These are phyloP conservation scores for Oxycera nigricornis DNA, from an alignment of 2,888 invertebrate species.

Conservation along the genomic window DNA sequence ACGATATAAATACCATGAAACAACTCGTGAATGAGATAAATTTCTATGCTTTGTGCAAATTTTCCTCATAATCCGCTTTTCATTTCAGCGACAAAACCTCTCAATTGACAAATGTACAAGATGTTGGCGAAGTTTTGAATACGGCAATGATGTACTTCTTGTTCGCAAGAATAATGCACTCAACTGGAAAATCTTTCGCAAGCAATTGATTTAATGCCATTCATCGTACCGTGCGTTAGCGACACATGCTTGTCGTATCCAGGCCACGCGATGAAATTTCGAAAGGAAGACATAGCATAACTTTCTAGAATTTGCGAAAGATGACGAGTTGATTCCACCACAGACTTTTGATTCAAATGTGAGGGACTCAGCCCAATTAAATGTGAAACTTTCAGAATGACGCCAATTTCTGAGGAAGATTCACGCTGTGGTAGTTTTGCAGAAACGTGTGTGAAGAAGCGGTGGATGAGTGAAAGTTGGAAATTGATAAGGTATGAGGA, in stretches of 20 bases:
- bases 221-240: not conserved
- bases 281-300: not conserved
- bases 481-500: no score
- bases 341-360: not conserved
- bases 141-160: not conserved
- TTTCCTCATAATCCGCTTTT: not conserved
- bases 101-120: not conserved
- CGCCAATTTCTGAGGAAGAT: not conserved
- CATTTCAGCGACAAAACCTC: not conserved
- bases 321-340: not conserved
- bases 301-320: not conserved
- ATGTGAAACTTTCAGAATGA: not conserved
- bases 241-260: not conserved
- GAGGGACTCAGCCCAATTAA: not conserved
- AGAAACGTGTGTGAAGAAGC: not conserved
- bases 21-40: no score
- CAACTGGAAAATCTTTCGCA: conserved; percentile 2
- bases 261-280: not conserved
- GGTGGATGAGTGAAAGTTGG: no score
- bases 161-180: not conserved
- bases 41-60: no score
- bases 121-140: not conserved
- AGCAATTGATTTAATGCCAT: not conserved
- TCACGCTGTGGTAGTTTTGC: not conserved
- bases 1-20: no score